phyloP scores from a whole-genome alignment of 2,797 vertebrate species.

The Limnodromus scolopaceus region DNA sequence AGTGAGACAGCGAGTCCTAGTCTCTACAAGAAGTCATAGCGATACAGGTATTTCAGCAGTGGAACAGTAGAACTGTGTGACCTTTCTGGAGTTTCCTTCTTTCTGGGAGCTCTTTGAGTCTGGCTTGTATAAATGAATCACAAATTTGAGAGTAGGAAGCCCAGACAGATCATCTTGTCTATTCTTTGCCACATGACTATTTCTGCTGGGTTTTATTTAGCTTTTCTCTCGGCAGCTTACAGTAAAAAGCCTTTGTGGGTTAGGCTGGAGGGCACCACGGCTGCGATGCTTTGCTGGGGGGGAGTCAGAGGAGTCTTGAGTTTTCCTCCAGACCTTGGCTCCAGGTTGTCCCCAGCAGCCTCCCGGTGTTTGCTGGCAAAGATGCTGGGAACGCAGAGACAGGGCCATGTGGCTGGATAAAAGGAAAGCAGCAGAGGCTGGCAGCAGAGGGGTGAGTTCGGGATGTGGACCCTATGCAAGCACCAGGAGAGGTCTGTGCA shows the following conservation, averaged over 20 bases:
- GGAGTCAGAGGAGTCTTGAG: not conserved
- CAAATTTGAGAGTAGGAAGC: not conserved
- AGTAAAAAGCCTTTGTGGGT: not conserved
- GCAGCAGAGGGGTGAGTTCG: not conserved
- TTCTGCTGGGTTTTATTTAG: not conserved
- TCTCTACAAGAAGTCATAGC: not conserved
- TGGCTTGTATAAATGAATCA: not conserved
- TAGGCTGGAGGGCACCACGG: not conserved
- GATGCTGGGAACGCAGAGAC: not conserved
- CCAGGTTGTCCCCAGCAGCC: not conserved
- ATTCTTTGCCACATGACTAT: not conserved
- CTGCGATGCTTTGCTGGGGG: not conserved
- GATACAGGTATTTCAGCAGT: not conserved
- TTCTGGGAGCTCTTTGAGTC: not conserved
- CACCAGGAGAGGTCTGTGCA: not conserved
- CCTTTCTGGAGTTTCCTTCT: not conserved
- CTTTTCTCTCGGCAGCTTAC: not conserved
- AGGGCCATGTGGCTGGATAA: not conserved
- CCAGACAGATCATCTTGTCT: not conserved
- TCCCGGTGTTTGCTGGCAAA: rapidly evolving
- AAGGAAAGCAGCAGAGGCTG: not conserved
- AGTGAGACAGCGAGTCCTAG: not conserved
- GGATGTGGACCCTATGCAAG: not conserved
- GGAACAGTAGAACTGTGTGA: not conserved
- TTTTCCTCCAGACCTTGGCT: not conserved